Base-by-base conservation (phyloP, 2,888 invertebrate species). In the Hirtodrosophila confusa region DNA sequence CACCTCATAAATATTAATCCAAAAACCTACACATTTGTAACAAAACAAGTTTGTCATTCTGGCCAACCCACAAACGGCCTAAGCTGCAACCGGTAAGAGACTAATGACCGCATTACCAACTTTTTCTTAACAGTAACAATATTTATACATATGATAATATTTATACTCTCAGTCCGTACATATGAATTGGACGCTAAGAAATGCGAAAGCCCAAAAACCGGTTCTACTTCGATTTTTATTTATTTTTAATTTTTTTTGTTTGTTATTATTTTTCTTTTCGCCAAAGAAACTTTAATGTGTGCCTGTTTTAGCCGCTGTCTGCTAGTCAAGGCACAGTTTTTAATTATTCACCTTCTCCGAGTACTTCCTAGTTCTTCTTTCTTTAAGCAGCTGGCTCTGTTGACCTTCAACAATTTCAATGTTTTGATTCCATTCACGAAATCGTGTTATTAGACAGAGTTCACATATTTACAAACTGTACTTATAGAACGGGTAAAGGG, bases 141-240 rank as follows among this genome's bases (percentile, higher is more conserved):
- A 45, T 49, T 57, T 49, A 37, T 37, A 43, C 43, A 57, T 44
- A 51, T 43, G 33, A 37, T 39, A 35, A 57, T 33, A 44, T 27
- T 7, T 54, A 12, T 39, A 4, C 11, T 29, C 36, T 9, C 41
- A 17, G 17, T 48, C 29, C 39, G 41, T 43, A 45, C 60, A 43
- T 54, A 56, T 47, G 45, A 43, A 56, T 75, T n/a, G 4, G 12
- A 47, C 36, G 57, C 6, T 27, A 65, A 77, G 58, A 75, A 66
- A 80, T 80, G 78, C 65, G 68, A 70, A 86, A 75, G 57, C 24
- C 43, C 31, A 7, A 64, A 75, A 74, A 74, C 73, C 8, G 67
- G 77, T 76, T 76, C 66, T 31, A 3, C 9, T 36, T 47, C 60
- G 43, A 57, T 60, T 67, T 67, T 62, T 48, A 54, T 58, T 67